Conservation (phyloP, 1,140 invertebrate species). For the Aradophagus sp. region DNA sequence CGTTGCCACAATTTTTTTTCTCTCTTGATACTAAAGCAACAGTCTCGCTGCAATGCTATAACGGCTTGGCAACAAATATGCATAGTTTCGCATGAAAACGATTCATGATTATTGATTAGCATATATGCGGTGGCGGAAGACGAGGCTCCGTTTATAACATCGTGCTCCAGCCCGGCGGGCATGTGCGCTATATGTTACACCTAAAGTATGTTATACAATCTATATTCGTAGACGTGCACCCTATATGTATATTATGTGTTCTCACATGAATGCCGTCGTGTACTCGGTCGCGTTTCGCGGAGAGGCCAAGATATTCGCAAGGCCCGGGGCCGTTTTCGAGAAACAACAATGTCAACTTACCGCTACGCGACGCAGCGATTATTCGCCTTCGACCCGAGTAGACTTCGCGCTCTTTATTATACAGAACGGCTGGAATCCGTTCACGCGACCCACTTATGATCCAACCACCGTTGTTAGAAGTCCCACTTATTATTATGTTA, state of each 20-base stretch:
- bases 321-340: conserved; percentile 65
- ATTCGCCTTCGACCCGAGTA: conserved; percentile 39
- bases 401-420: conserved; percentile 15
- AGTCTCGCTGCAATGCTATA: conserved; percentile 49
- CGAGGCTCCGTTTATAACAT: conserved; percentile 59
- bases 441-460: too few species aligned
- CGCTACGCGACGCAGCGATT: conserved; percentile 61
- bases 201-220: conserved; percentile 58
- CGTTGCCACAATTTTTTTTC: too few species aligned
- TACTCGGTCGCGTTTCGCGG: conserved; percentile 44
- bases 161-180: conserved; percentile 65
- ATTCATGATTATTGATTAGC: conserved; percentile 71
- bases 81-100: conserved; percentile 65
- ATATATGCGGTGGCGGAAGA: conserved; percentile 61
- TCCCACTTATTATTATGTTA: too few species aligned
- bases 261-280: conserved; percentile 35
- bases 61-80: conserved; percentile 66
- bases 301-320: conserved; percentile 69
- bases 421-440: conserved; percentile 4
- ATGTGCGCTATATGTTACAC: conserved; percentile 61
- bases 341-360: conserved; percentile 74
- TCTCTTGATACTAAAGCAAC: too few species aligned
- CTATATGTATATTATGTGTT: conserved; percentile 50
- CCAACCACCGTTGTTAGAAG: too few species aligned
- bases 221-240: conserved; percentile 55